Percentiles rank a stretch among this genome's conserved stretches.
Evolutionary conservation across 2,113 vertebrate species (phyloP).

Genomic region (human): DNA sequence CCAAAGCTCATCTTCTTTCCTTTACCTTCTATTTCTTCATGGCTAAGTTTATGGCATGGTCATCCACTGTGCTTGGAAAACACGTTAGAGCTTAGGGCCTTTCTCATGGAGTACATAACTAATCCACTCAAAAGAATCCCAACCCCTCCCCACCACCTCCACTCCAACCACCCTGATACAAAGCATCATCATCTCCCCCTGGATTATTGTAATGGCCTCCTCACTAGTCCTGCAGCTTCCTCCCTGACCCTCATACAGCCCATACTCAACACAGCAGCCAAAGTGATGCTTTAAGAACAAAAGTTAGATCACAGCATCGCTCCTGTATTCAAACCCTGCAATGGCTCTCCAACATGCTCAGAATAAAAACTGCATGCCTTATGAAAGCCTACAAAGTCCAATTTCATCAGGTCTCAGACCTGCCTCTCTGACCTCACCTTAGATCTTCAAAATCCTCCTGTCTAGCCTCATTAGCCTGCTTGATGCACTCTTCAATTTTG

Average conservation of each 20-base stretch:
- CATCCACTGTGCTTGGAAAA: not conserved
- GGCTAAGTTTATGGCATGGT: not conserved
- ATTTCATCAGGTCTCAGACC: not conserved
- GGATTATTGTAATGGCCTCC: not conserved
- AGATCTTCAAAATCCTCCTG: not conserved
- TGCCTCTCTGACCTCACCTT: not conserved
- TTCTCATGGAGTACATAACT: not conserved
- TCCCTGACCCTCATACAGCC: not conserved
- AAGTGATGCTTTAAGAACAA: not conserved
- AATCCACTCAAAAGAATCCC: not conserved
- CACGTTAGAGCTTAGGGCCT: not conserved
- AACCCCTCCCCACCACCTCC: not conserved
- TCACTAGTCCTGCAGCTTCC: not conserved
- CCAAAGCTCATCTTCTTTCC: not conserved
- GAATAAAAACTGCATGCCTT: not conserved
- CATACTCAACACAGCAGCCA: not conserved
- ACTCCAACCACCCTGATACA: not conserved
- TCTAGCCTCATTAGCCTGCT: not conserved
- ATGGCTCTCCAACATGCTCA: not conserved
- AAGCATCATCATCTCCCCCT: not conserved
- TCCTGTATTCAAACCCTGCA: not conserved
- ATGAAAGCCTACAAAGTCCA: not conserved
- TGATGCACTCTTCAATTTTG: not conserved
- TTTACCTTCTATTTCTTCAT: not conserved
- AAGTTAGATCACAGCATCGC: not conserved